Conservation (phyloP, 2,888 invertebrate genomes). For the Patella caerulea region DNA sequence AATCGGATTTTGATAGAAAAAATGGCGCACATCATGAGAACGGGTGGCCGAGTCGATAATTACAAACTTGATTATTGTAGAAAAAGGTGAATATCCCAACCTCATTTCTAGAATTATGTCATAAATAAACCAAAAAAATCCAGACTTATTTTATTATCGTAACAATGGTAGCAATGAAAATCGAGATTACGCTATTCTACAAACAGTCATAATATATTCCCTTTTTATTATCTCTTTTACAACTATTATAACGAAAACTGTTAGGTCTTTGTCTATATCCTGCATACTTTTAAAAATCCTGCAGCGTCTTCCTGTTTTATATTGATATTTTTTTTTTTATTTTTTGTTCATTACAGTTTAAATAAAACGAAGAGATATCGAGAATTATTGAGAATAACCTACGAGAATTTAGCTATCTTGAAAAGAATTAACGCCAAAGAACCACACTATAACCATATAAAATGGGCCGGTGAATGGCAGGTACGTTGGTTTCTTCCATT, state of each 20-base stretch:
- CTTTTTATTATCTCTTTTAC: too few species aligned
- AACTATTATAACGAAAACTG: too few species aligned
- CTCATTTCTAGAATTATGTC: background rate
- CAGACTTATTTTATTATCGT: too few species aligned
- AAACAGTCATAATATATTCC: too few species aligned
- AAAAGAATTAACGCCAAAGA: slow-evolving; percentile 58
- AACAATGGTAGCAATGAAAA: too few species aligned
- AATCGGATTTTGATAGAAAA: slow-evolving; percentile 66
- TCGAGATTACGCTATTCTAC: too few species aligned
- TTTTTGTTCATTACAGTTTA: slow-evolving; percentile 45
- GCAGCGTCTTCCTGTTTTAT: background rate
- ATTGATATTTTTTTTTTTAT: background rate
- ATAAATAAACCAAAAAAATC: too few species aligned
- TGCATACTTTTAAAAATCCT: too few species aligned
- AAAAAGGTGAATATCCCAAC: slow-evolving; percentile 50
- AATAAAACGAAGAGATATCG: slow-evolving; percentile 62
- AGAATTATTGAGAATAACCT: slow-evolving; percentile 61
- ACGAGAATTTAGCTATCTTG: slow-evolving; percentile 65
- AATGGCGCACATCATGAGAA: slow-evolving; percentile 63
- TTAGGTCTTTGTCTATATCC: too few species aligned
- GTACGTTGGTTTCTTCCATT: slow-evolving; percentile 33
- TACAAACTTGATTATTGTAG: slow-evolving; percentile 50
- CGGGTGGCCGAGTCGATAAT: slow-evolving; percentile 58
- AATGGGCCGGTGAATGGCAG: slow-evolving; percentile 56
- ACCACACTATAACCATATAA: slow-evolving; percentile 54